A percentile compares a stretch with the other conserved stretches of the same genome.
Evolutionary conservation across 2,113 vertebrate genomes (phyloP).

Genomic region (Numida meleagris): DNA sequence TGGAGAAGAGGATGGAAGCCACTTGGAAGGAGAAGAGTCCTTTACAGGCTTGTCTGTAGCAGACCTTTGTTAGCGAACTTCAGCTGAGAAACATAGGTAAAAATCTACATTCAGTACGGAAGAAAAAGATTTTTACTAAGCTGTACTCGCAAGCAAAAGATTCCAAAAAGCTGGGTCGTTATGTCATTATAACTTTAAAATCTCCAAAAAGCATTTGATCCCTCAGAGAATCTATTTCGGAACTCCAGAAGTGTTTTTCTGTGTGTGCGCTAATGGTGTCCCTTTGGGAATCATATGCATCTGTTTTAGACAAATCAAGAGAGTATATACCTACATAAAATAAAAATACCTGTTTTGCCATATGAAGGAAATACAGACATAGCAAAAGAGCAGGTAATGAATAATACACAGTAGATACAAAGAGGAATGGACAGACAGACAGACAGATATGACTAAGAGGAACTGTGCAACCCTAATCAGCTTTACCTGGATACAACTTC

Average conservation of each 20-base stretch:
- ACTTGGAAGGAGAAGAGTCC: not conserved
- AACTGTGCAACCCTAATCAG: not conserved
- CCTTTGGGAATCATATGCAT: not conserved
- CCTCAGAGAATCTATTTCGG: not conserved
- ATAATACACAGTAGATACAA: not conserved
- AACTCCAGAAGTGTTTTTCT: not conserved
- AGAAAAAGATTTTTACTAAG: not conserved
- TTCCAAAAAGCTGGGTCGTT: not conserved
- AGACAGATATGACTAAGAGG: not conserved
- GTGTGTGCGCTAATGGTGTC: not conserved
- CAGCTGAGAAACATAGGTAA: not conserved
- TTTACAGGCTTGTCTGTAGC: not conserved
- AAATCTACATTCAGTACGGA: not conserved
- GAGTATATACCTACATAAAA: not conserved
- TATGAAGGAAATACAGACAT: not conserved
- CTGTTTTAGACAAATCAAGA: not conserved
- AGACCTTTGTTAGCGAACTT: not conserved
- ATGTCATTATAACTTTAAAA: not conserved
- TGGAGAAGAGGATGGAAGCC: not conserved
- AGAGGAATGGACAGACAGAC: not conserved
- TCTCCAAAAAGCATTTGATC: not conserved
- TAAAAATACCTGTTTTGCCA: not conserved
- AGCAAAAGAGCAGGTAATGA: not conserved
- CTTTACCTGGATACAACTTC: constrained; percentile 22
- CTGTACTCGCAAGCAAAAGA: not conserved